These are phyloP conservation scores for Aphis gossypii DNA, from an alignment of 1,140 invertebrate genomes.

Conservation along the genomic window DNA sequence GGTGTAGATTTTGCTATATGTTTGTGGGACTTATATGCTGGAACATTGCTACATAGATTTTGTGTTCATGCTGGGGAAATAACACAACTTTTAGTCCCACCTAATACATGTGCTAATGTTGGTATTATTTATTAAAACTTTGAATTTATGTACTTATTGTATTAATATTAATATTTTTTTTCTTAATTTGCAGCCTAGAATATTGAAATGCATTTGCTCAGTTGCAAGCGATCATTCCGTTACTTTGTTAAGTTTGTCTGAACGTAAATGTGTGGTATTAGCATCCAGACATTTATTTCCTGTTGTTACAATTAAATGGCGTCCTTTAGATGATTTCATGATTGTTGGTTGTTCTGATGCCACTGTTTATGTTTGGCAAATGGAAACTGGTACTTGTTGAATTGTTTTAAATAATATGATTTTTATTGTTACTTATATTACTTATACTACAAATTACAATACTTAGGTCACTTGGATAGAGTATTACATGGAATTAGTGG, in stretches of 20 bases:
- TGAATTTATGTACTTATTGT: not conserved
- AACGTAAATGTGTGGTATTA: slow-evolving; percentile 92
- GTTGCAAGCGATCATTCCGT: slow-evolving; percentile 98
- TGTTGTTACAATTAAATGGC: slow-evolving; percentile 95
- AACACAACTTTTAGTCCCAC: slow-evolving; percentile 89
- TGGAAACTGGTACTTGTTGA: slow-evolving; percentile 85
- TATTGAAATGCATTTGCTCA: slow-evolving; percentile 94
- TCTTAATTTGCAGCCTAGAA: slow-evolving; percentile 74
- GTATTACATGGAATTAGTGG: slow-evolving; percentile 93
- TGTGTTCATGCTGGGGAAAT: slow-evolving; percentile 95
- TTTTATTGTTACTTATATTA: not conserved
- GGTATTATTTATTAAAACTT: not conserved
- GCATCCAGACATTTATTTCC: slow-evolving; percentile 97
- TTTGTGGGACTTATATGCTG: slow-evolving; percentile 95
- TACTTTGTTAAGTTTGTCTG: slow-evolving; percentile 89
- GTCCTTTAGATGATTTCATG: slow-evolving; percentile 97
- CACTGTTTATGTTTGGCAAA: slow-evolving; percentile 99
- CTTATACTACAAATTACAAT: not conserved
- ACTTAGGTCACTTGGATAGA: slow-evolving; percentile 86
- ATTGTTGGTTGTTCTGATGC: slow-evolving; percentile 97
- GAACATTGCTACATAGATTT: slow-evolving; percentile 89
- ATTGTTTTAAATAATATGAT: not conserved
- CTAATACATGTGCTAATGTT: slow-evolving; percentile 83
- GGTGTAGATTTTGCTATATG: slow-evolving; percentile 98
- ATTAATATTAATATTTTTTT: not conserved